Evolutionary conservation across 2,113 vertebrate genomes (phyloP).

Genomic region (Hemichromis elongatus): DNA sequence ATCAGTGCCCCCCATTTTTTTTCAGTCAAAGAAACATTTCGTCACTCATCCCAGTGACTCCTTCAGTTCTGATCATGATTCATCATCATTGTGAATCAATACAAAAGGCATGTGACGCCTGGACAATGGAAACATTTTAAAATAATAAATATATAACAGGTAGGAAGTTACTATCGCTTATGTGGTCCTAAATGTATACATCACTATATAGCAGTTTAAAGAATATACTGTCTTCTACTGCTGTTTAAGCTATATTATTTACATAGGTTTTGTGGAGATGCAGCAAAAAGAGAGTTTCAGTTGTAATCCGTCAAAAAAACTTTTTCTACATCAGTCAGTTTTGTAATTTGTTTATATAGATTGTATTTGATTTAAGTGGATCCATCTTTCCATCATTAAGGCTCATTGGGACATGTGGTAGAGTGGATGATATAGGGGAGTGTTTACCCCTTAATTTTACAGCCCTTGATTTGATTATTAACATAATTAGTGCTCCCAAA

Average conservation of each 20-base stretch:
- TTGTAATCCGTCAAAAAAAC: background rate
- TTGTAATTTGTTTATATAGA: background rate
- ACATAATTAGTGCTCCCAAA: background rate
- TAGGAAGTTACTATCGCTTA: background rate
- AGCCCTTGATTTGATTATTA: background rate
- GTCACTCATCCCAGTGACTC: background rate
- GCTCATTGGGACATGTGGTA: background rate
- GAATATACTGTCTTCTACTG: background rate
- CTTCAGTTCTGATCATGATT: background rate
- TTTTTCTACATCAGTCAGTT: background rate
- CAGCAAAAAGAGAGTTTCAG: background rate
- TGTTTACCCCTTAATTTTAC: background rate
- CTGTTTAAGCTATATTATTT: background rate
- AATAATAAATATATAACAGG: background rate
- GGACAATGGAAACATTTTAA: background rate
- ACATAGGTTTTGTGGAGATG: background rate
- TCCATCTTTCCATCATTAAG: background rate
- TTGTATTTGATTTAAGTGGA: background rate
- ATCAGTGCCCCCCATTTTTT: background rate
- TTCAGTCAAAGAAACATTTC: background rate
- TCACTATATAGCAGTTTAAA: background rate
- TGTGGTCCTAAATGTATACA: background rate
- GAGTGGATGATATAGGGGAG: background rate
- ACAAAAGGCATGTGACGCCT: background rate
- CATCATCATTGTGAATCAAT: too few relatives aligned